phyloP scores from a whole-genome alignment of 2,797 vertebrate genomes.

The Pseudochaenichthys georgianus region DNA sequence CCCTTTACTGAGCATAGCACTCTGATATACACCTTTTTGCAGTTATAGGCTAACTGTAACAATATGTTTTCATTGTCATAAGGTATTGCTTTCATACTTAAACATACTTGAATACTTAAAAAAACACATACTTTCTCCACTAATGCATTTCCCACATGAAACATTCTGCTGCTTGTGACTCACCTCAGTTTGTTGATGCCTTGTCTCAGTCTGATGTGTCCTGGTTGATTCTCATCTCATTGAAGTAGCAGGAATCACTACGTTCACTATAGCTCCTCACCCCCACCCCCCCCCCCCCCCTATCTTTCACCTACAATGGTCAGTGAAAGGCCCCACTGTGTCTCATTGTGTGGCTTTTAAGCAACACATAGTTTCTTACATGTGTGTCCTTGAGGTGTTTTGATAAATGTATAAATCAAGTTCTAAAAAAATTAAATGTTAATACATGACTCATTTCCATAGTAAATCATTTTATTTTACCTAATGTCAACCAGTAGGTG shows the following conservation, averaged over 20 bases:
- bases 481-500: conserved; percentile 7
- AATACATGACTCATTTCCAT: too few species aligned
- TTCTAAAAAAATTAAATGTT: background rate
- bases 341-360: conserved; percentile 18
- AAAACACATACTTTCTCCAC: background rate
- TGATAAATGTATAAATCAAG: background rate
- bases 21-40: background rate
- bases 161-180: background rate
- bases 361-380: background rate
- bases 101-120: too few species aligned
- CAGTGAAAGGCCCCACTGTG: background rate
- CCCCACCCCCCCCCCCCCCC: too few species aligned
- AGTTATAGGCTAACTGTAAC: background rate
- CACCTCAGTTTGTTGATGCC: conserved; percentile 14
- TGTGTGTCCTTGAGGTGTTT: background rate
- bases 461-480: background rate
- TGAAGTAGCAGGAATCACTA: background rate
- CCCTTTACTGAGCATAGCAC: background rate
- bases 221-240: background rate
- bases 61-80: background rate
- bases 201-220: too few species aligned
- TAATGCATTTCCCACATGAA: background rate
- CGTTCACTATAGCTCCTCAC: conserved; percentile 25
- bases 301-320: conserved; percentile 41
- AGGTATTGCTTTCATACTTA: background rate